These are phyloP conservation scores for Plusia festucae DNA, from an alignment of 2,888 invertebrate genomes.

Conservation along the genomic window DNA sequence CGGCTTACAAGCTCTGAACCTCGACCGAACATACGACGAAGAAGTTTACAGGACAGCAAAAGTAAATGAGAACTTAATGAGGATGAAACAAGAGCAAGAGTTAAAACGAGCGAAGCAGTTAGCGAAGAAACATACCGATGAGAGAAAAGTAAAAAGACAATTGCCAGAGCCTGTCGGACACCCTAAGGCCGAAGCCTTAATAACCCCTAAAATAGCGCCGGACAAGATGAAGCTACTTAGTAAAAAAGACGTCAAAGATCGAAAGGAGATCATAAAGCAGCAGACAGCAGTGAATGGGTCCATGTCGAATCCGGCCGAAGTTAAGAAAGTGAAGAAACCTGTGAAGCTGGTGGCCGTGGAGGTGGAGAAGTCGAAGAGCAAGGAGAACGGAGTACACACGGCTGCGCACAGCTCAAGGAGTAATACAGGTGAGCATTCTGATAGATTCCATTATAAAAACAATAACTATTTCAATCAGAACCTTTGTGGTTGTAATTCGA, in stretches of 20 bases:
- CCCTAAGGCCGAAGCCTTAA: constrained; percentile 78
- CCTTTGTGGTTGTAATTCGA: too few relatives aligned
- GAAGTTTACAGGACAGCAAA: constrained; percentile 85
- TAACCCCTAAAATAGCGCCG: constrained; percentile 76
- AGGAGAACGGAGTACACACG: constrained; percentile 78
- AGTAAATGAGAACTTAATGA: constrained; percentile 86
- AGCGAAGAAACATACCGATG: constrained; percentile 75
- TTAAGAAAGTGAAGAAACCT: constrained; percentile 79
- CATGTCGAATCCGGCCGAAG: constrained; percentile 68
- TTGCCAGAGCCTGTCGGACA: constrained; percentile 78
- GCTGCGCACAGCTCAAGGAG: constrained; percentile 70
- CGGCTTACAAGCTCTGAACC: constrained; percentile 86
- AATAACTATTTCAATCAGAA: too few relatives aligned
- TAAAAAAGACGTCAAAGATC: constrained; percentile 82
- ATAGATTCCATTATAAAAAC: too few relatives aligned
- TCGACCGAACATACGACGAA: constrained; percentile 84
- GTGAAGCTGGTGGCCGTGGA: constrained; percentile 73
- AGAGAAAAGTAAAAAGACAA: constrained; percentile 72
- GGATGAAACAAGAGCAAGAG: constrained; percentile 82
- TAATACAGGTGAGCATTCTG: constrained; percentile 69
- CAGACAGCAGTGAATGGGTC: constrained; percentile 77
- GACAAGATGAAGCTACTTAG: constrained; percentile 82
- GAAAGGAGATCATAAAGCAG: constrained; percentile 80
- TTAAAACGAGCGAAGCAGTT: constrained; percentile 75
- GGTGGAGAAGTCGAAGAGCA: constrained; percentile 71